Base-by-base conservation (phyloP, 2,797 vertebrate genomes). In the Percopsis omiscomaycus region DNA sequence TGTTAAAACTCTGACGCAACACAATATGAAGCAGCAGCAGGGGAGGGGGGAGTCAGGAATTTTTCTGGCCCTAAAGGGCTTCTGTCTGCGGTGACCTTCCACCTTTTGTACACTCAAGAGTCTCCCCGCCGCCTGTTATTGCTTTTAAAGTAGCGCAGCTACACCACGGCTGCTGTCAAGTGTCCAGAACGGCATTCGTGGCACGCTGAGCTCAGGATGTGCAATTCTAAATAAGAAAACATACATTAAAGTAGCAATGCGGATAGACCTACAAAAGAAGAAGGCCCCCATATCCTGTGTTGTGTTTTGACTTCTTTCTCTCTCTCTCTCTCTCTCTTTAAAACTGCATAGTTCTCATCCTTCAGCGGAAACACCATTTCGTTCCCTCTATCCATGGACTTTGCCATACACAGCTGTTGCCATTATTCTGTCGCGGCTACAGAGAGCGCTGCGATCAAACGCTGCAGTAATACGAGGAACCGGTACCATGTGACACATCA, bases 221-320 rank as follows among this genome's bases (percentile, higher is more conserved):
- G 55, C 14, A 67, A 47, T 22, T 58, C 53, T 55, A 56, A 72
- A 84, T 79, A 74, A 75, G 59, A 59, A 78, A 71, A 80, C 57
- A 64, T 60, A 61, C 50, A 75, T 64, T 68, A 12, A 69, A 74
- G 72, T 16, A 66, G 68, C 59, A 28, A 68, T 61, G 29, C 59
- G 58, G 44, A 57, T 1, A 6, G 50, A 74, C 49, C 42, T n/a
- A 37, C 22, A 29, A 37, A 30, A 27, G 68, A 30, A 27, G 68
- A 15, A 48, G 14, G 27, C 32, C 48, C n/a, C 51, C 49, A 37
- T 75, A 73, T 77, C 66, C 56, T 66, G 69, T 71, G 50, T 65
- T 50, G 11, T 60, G 69, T 71, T 78, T 64, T 81, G 53, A 77
- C 30, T 47, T 8, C 8, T 51, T 22, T 51, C 16, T 22, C 9